Evolutionary conservation across 2,113 vertebrate genomes (phyloP).

Genomic region (Oxyruncus cristatus): DNA sequence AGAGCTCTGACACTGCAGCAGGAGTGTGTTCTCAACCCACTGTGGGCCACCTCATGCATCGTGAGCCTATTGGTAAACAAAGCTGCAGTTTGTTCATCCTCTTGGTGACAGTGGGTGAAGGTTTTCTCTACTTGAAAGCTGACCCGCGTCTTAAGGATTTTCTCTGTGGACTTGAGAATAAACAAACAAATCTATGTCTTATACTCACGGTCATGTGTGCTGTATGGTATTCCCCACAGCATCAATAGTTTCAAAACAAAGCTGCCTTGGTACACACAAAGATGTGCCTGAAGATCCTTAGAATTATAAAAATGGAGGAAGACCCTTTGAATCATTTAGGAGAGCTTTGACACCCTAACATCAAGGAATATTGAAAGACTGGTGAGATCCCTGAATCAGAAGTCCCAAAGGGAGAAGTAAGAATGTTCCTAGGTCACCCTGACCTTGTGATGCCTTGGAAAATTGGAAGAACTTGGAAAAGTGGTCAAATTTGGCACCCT

Average conservation of each 20-base stretch:
- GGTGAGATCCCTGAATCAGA: not conserved
- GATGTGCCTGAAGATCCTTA: not conserved
- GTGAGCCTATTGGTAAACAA: not conserved
- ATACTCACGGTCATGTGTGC: rapidly evolving
- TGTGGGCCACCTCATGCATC: not conserved
- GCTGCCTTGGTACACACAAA: not conserved
- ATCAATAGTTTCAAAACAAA: not conserved
- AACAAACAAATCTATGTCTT: not conserved
- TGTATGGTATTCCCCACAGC: not conserved
- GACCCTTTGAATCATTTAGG: not conserved
- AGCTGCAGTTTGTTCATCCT: not conserved
- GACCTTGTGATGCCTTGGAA: not conserved
- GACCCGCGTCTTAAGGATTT: not conserved
- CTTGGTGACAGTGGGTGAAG: not conserved
- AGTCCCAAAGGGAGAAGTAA: not conserved
- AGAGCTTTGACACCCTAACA: not conserved
- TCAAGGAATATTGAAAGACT: not conserved
- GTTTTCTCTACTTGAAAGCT: not conserved
- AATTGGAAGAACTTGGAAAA: not conserved
- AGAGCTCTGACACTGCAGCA: not conserved
- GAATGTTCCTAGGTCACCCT: not conserved
- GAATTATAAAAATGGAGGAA: not conserved
- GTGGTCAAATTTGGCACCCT: not conserved
- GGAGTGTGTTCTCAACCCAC: rapidly evolving
- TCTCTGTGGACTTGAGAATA: not conserved